Evolutionary conservation across 2,888 invertebrate species (phyloP).

Genomic region (Fabriciana adippe): DNA sequence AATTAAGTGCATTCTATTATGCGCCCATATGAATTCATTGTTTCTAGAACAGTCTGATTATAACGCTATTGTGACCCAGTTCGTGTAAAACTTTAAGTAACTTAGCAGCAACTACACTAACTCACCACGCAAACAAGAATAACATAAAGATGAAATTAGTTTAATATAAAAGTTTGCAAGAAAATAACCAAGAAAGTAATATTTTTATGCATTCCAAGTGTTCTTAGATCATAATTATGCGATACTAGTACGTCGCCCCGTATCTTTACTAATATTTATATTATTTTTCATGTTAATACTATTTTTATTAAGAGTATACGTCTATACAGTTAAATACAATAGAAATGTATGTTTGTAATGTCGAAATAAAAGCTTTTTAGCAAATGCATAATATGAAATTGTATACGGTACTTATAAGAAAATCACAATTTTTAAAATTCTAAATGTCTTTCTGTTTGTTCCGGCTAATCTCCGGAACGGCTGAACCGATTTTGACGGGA

Average conservation of each 20-base stretch:
- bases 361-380: too few species aligned
- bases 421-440: too few species aligned
- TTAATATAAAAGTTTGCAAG: constrained; percentile 16
- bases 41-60: constrained; percentile 17
- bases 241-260: neutral
- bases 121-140: constrained; percentile 25
- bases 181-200: constrained; percentile 7
- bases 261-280: neutral
- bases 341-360: too few species aligned
- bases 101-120: constrained; percentile 31
- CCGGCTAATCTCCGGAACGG: too few species aligned
- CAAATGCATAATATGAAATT: too few species aligned
- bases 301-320: too few species aligned
- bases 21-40: neutral
- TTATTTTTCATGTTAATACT: neutral
- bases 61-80: constrained; percentile 32
- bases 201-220: constrained; percentile 5
- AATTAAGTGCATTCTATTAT: constrained; percentile 6
- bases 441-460: too few species aligned
- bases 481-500: too few species aligned
- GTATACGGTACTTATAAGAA: too few species aligned
- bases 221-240: neutral
- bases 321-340: too few species aligned
- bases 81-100: constrained; percentile 29
- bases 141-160: constrained; percentile 17